Evolutionary conservation across 2,113 vertebrate genomes (phyloP).

Genomic region (Opisthocomus hoazin): DNA sequence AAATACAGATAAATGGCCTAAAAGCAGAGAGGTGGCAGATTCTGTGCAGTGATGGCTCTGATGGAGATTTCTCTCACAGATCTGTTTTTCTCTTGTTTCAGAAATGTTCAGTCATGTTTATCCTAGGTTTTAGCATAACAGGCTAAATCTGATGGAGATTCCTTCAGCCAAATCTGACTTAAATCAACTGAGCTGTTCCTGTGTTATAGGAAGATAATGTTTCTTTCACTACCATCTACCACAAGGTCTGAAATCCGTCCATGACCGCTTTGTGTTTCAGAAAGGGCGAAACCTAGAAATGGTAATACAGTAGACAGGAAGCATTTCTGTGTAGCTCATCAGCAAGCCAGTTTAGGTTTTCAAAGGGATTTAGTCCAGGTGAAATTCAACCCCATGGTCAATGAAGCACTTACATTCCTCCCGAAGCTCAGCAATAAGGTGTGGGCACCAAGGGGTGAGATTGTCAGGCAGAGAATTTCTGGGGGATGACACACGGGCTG

Average conservation of each 20-base stretch:
- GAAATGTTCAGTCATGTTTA: neutral
- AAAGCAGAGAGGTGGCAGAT: neutral
- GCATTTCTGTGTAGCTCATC: slow-evolving; percentile 23
- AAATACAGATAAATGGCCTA: slow-evolving; percentile 42
- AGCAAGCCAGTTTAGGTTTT: slow-evolving; percentile 41
- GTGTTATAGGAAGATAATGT: neutral
- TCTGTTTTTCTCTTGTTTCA: neutral
- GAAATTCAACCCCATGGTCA: slow-evolving; percentile 29
- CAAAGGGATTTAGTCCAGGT: neutral
- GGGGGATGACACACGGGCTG: neutral
- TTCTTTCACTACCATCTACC: neutral
- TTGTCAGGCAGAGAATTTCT: neutral
- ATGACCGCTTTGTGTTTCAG: slow-evolving; percentile 7
- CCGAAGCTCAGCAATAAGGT: neutral
- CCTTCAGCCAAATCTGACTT: neutral
- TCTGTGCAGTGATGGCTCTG: neutral
- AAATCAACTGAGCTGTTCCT: neutral
- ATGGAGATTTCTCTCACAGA: neutral
- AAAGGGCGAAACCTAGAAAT: neutral
- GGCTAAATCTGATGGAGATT: neutral
- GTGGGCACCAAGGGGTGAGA: neutral
- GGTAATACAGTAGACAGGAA: slow-evolving; percentile 25
- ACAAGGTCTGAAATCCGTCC: neutral
- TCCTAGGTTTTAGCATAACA: neutral
- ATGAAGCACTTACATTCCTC: slow-evolving; percentile 24